phyloP scores from a whole-genome alignment of 2,888 invertebrate genomes.

The Dermolepida albohirtum region DNA sequence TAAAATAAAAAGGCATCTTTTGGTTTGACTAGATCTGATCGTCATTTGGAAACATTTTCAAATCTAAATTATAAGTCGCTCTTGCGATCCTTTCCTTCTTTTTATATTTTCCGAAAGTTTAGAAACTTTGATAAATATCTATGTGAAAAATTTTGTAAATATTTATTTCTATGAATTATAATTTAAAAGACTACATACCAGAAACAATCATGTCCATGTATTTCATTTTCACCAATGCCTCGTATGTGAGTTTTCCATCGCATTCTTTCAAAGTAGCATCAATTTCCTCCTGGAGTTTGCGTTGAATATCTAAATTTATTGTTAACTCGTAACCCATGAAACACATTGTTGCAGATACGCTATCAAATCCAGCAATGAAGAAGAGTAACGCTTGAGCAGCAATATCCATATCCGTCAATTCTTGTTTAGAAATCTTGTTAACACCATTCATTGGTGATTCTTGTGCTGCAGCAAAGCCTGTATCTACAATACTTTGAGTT shows the following conservation, averaged over 20 bases:
- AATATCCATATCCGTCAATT: conserved; percentile 66
- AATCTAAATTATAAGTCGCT: no score
- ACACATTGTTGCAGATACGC: conserved; percentile 63
- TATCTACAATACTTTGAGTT: conserved; percentile 25
- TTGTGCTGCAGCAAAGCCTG: conserved; percentile 44
- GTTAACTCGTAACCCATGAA: conserved; percentile 71
- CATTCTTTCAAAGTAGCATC: conserved; percentile 47
- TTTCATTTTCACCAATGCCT: conserved; percentile 67
- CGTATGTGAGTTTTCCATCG: conserved; percentile 66
- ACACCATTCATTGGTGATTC: conserved; percentile 38
- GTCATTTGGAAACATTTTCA: no score
- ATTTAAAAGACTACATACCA: background rate
- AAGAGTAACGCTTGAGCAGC: conserved; percentile 69
- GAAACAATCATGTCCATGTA: conserved; percentile 72
- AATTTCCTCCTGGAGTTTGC: conserved; percentile 67
- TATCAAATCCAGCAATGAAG: conserved; percentile 68
- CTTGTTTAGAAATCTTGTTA: conserved; percentile 2
- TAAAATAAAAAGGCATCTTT: no score
- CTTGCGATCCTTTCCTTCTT: no score
- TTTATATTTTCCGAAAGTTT: no score
- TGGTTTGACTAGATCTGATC: no score
- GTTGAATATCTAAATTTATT: conserved; percentile 70
- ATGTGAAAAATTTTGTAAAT: no score
- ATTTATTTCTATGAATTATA: no score
- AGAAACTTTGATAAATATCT: no score